A percentile compares a stretch with the other conserved stretches of the same genome.
phyloP scores from a whole-genome alignment of 2,888 invertebrate genomes.

The Hyposoter dolosus region DNA sequence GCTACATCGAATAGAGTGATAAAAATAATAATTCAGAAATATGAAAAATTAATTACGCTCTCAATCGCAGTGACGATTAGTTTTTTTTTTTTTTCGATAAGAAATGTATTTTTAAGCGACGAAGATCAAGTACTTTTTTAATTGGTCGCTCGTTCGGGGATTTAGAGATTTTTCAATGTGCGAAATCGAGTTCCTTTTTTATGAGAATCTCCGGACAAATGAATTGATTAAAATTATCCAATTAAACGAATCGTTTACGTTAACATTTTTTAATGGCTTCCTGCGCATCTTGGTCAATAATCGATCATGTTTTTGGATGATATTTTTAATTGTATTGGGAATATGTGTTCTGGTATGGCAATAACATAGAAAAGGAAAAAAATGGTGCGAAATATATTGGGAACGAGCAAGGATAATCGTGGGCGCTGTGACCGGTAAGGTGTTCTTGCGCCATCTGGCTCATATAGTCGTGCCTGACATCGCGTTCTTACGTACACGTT shows the following conservation, averaged over 20 bases:
- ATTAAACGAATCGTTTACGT: neutral
- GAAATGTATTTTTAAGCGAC: neutral
- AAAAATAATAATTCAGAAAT: neutral
- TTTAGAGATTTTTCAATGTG: neutral
- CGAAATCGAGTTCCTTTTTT: neutral
- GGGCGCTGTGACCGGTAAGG: conserved; percentile 58
- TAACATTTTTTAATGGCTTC: neutral
- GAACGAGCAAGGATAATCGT: conserved; percentile 50
- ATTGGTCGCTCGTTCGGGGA: neutral
- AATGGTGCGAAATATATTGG: conserved; percentile 20
- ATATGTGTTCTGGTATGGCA: neutral
- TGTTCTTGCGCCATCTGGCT: conserved; percentile 62
- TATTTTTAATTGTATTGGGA: neutral
- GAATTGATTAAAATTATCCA: neutral
- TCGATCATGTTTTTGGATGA: neutral
- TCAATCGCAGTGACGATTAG: neutral
- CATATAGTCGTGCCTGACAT: conserved; percentile 48
- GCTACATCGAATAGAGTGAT: neutral
- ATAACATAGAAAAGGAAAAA: neutral
- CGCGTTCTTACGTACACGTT: conserved; percentile 49
- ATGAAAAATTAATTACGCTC: neutral
- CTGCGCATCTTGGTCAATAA: neutral
- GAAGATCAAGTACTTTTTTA: neutral
- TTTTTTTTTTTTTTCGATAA: neutral
- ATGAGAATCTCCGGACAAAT: neutral